Evolutionary conservation across 2,888 invertebrate genomes (phyloP), one percentile per base, ranked within the genome.

Genomic region (Eulithis prunata): DNA sequence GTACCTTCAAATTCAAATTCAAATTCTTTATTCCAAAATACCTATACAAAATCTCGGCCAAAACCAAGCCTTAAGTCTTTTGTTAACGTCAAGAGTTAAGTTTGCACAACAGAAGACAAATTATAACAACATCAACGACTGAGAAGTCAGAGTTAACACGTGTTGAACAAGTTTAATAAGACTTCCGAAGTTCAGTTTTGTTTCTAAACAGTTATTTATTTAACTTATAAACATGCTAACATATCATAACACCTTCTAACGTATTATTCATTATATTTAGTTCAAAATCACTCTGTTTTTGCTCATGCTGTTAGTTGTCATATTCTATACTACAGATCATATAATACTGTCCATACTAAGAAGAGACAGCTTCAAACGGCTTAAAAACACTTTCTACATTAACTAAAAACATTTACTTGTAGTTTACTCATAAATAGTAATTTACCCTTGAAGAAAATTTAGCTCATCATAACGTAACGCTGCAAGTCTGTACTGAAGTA

Each of bases 41-140:
- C 41, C 8, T 41, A 8, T 8, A 2, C 10, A 41, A 11, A 41
- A 41, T 41, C 8, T 41, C 45, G 45, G 12, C 4, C 45, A 45
- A 45, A 45, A 41, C 2, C 7, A 1, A 10, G 5, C 38, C 38
- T 38, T 13, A 46, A 46, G 21, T 3, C 21, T 21, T 21, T 49
- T 21, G 47, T 57, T 47, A 11, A 38, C 28, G 13, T 57, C 13
- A 38, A 57, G 47, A 57, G 47, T 36, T 46, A 2, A 56, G 45
- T 21, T 47, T 47, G 7, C 14, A 59, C 59, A 59, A 46, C 49
- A 12, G 52, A 56, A 60, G 60, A 52, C 52, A 65, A 21, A 21
- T 58, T 54, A 64, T 58, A 63, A 64, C 51, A 64, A 60, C 59
- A 64, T 56, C 52, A 59, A 59, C 59, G 51, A 55, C 52, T 43